Evolutionary conservation across 2,797 vertebrate species (phyloP), one percentile per base, ranked within the genome.

Genomic region (Hoplostethus atlanticus): DNA sequence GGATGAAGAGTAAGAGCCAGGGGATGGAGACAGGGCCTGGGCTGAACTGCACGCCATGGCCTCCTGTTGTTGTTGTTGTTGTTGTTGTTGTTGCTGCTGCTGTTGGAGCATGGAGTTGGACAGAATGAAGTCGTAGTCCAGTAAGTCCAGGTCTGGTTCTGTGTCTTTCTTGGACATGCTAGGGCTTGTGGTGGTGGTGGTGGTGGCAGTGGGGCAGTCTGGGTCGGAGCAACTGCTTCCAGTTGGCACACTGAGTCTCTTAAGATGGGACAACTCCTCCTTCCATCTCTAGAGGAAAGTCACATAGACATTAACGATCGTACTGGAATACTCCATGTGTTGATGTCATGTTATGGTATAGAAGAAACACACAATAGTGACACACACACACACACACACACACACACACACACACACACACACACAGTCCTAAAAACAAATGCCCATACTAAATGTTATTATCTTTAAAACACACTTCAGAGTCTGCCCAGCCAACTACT

Each of bases 101-200:
- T 96, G 96, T 58, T 97, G 96, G 62, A 96, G 94, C 60, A 98
- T 93, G 3, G 96, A 97, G 86, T 98, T 99, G 16, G 97, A 98
- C n/a, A 99, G 93, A 30, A 99, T 98, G 87, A 99, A 99, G 89
- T 99, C 97, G 87, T 98, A 97, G 92, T 99, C 98, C 86, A 96
- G 91, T 61, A 98, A 92, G 84, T 99, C 97, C 82, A 98, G 92
- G 80, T 98, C 97, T 12, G 73, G 91, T 83, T 98, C 97, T 0
- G 92, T 80, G 68, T 99, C 97, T 73, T 95, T 96, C 73, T 96
- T 96, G 68, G 95, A 85, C 86, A 97, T 95, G 78, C 92, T 89
- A 36, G 85, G 79, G 71, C 77, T 87, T 17, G 91, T 84, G 38
- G 84, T 74, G 17, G 73, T 76, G 17, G 73, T 76, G 67, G 86